Evolutionary conservation across 2,113 vertebrate species (phyloP), one percentile per base, ranked within the genome.

Genomic region (Lasiurus cinereus): DNA sequence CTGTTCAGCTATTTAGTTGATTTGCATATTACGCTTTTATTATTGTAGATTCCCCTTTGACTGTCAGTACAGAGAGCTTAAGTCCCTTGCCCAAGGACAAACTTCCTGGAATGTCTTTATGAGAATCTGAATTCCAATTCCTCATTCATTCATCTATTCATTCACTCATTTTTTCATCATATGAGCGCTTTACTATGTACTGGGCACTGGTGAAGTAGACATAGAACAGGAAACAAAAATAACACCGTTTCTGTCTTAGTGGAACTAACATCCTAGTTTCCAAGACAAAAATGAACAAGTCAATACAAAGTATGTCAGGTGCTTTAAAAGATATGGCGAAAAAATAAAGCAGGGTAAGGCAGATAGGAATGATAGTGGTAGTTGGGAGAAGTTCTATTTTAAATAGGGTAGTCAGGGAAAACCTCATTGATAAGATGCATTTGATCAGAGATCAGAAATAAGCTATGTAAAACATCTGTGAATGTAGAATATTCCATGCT

Each of bases 401-500:
- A 78, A 90, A 36, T 39, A 64, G 59, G 18, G 18, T 16, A 7
- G 48, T 62, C 50, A 72, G 29, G 15, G 3, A 56, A 78, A 50
- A 83, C 62, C 27, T 90, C 39, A 86, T 15, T 67, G 59, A 14
- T 88, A 52, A 84, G 59, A 67, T 54, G 43, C 54, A 31, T 79
- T 91, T 77, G 31, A 77, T 78, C 82, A 90, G 70, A 90, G 33
- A n/a, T 43, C 59, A 95, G 31, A 64, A 85, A n/a, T 50, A 89
- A 56, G 46, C 50, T 77, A 33, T 22, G 33, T 2, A 85, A 69
- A 22, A 22, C 16, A 29, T 83, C 56, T 72, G 22, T 72, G 48
- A 29, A 27, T 62, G 76, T 91, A 70, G 67, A 85, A 7, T 83
- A 48, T 80, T 73, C 62, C 56, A 92, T 6, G 14, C 72, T 73